phyloP scores from a whole-genome alignment of 2,888 invertebrate genomes.

The Syrista parreyssii region DNA sequence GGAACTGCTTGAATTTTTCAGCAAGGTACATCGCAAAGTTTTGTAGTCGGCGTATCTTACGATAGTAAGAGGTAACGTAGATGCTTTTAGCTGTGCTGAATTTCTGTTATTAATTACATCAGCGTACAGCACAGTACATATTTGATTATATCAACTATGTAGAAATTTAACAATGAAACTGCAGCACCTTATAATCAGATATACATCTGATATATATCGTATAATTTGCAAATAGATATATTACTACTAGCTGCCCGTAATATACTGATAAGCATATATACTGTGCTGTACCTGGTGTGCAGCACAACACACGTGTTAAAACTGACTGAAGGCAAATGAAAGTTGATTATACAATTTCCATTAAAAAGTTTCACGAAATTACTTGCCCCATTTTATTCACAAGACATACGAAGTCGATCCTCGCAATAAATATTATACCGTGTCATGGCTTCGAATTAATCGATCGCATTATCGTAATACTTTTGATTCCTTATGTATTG shows the following conservation, averaged over 20 bases:
- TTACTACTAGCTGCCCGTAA: background rate
- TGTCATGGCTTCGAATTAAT: background rate
- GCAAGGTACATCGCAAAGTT: background rate
- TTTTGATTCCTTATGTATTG: slow-evolving; percentile 5
- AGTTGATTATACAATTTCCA: background rate
- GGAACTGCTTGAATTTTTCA: background rate
- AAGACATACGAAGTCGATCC: background rate
- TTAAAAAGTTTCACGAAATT: background rate
- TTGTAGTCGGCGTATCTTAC: background rate
- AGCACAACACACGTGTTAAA: background rate
- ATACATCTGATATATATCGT: background rate
- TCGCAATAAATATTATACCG: background rate
- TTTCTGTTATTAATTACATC: background rate
- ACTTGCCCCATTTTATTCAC: background rate
- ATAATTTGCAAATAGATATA: background rate
- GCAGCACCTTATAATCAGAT: background rate
- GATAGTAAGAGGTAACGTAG: background rate
- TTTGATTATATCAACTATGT: background rate
- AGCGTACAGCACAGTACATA: background rate
- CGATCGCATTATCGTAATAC: background rate
- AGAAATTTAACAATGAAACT: background rate
- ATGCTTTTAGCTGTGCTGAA: background rate
- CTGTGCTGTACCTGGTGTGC: background rate
- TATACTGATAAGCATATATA: background rate
- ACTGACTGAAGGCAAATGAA: background rate